Evolutionary conservation across 2,888 invertebrate species (phyloP), one percentile per base, ranked within the genome.

Genomic region (Camponotus fellah): DNA sequence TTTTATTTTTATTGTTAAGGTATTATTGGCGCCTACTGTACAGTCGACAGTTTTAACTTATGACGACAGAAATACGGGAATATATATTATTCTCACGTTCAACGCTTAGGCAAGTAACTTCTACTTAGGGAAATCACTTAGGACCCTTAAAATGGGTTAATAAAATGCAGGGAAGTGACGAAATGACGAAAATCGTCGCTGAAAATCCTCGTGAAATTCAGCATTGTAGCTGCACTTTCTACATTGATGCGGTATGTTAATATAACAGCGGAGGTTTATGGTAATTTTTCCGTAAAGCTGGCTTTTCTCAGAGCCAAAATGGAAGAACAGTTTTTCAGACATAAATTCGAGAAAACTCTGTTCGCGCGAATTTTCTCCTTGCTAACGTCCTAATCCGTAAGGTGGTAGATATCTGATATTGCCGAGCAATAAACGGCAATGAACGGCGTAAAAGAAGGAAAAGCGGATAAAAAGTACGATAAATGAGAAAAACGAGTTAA

Each of bases 381-480:
- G 66, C 76, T 66, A 49, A 76, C 75, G 65, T 75, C 37, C 64
- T 76, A 76, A 76, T 34, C 6, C 75, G 26, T 26, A 64, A 64
- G 46, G 46, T 46, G 43, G 43, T 46, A 75, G 14, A 46, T 76
- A 65, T 21, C 12, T 34, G 65, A 6, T 10, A 21, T 62, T 34
- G 64, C 21, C 6, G 34, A n/a, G 64, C 17, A 17, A 65, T n/a
- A 21, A 12, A 14, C 10, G 14, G 65, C 10, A 17, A 65, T n/a
- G 37, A 12, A 14, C 5, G 14, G 65, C 10, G 49, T 49, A 65
- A 37, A 76, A 26, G 65, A 76, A 62, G 60, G 32, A 32, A 60
- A 40, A 26, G 40, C 12, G 17, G 71, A 6, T 12, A 37, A 49
- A 21, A 37, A 53, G 65, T 34, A 12, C 3, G 14, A 32, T 46